These are phyloP conservation scores for Teleiodes luculella DNA, from an alignment of 2,888 invertebrate genomes.

Conservation along the genomic window DNA sequence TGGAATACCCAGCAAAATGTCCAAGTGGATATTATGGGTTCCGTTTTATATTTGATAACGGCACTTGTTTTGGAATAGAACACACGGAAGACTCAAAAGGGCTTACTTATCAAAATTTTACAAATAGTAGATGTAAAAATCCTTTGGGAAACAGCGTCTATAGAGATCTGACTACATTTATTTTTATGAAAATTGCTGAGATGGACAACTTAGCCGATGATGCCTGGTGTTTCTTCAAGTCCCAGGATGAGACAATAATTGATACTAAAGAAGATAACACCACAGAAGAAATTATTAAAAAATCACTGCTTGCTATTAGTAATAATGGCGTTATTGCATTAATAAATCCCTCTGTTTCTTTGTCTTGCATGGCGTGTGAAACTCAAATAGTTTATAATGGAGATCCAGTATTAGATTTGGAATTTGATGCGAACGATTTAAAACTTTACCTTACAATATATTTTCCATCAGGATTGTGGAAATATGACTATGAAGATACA, in stretches of 20 bases:
- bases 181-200: constrained; percentile 55
- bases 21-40: constrained; percentile 59
- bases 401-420: constrained; percentile 54
- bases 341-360: constrained; percentile 31
- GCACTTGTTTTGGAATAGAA: constrained; percentile 61
- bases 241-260: background rate
- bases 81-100: constrained; percentile 32
- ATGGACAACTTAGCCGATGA: constrained; percentile 36
- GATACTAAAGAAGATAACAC: background rate
- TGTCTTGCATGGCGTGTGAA: constrained; percentile 66
- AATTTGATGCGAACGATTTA: constrained; percentile 46
- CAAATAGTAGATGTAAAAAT: constrained; percentile 40
- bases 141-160: constrained; percentile 45
- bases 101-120: constrained; percentile 47
- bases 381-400: constrained; percentile 39
- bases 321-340: constrained; percentile 46
- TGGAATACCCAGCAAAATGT: constrained; percentile 54
- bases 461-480: constrained; percentile 75
- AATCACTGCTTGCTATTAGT: constrained; percentile 48
- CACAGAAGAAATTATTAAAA: background rate
- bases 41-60: constrained; percentile 51
- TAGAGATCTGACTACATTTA: constrained; percentile 43
- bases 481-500: constrained; percentile 56
- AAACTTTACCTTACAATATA: constrained; percentile 74
- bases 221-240: constrained; percentile 59